Conservation (phyloP, 2,113 vertebrate genomes). For the Hemiscyllium ocellatum region DNA sequence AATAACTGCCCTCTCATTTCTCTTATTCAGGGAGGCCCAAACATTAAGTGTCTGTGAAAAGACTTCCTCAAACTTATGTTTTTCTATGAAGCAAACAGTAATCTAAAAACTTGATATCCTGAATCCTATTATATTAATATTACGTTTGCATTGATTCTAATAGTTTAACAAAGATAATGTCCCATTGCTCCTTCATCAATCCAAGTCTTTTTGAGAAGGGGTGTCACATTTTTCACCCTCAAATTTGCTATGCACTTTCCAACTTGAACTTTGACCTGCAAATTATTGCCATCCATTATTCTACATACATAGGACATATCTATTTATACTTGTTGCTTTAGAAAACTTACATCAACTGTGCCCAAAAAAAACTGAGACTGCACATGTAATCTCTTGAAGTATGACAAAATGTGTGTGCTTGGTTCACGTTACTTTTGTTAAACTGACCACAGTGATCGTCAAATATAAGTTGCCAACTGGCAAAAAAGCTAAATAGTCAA, state of each 20-base stretch:
- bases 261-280: background rate
- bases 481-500: background rate
- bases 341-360: background rate
- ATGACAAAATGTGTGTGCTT: background rate
- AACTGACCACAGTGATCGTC: background rate
- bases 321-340: background rate
- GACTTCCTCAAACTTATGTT: background rate
- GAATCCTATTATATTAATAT: background rate
- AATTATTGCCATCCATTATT: background rate
- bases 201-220: background rate
- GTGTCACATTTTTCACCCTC: background rate
- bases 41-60: background rate
- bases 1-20: background rate
- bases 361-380: background rate
- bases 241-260: background rate
- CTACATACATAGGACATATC: background rate
- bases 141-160: background rate
- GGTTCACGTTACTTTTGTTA: background rate
- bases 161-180: background rate
- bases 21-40: no score
- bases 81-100: background rate
- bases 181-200: background rate
- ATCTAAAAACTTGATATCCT: background rate
- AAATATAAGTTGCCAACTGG: background rate
- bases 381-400: background rate